Evolutionary conservation across 2,797 vertebrate genomes (phyloP), one percentile per base, ranked within the genome.

Genomic region (Stomatorhinus walkeri): DNA sequence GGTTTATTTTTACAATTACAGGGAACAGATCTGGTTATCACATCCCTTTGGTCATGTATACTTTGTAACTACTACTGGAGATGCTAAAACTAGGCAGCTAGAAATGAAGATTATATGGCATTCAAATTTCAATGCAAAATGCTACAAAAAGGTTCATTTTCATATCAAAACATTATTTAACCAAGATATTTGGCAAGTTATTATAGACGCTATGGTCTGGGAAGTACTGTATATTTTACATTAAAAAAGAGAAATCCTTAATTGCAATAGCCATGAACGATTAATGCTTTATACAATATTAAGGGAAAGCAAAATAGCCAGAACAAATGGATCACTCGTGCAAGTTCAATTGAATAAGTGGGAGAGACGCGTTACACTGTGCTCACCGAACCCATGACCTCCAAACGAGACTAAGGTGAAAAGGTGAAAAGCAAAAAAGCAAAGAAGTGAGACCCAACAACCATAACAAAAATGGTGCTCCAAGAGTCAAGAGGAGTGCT

Each of bases 341-440:
- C 95, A 92, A 89, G 88, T 89, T 93, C 28, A 14, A 36, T 4
- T 72, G 94, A 94, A 40, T n/a, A 46, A 24, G 19, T 48, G 40
- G 36, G 40, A 83, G 4, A 88, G 88, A 84, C 59, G 90, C 91
- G 89, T 89, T 88, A 91, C 90, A 91, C 93, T 91, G 91, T 93
- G 95, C 97, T 98, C 98, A 98, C 97, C 97, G 96, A 98, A 97
- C 96, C 97, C 97, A 93, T 98, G 97, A 96, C 96, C 97, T 97
- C 97, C 97, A 94, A 98, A 97, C 97, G 97, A 98, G 96, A 98
- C 97, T 98, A 97, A 97, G 91, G 94, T 32, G 28, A 32, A 93
- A 94, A 91, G 92, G 96, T 96, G 96, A 94, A 93, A 95, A 96
- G 96, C 95, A 94, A 92, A 94, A 94, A 93, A 94, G 96, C 94